Conservation (phyloP, 2,113 vertebrate species). For the Chunga burmeisteri region DNA sequence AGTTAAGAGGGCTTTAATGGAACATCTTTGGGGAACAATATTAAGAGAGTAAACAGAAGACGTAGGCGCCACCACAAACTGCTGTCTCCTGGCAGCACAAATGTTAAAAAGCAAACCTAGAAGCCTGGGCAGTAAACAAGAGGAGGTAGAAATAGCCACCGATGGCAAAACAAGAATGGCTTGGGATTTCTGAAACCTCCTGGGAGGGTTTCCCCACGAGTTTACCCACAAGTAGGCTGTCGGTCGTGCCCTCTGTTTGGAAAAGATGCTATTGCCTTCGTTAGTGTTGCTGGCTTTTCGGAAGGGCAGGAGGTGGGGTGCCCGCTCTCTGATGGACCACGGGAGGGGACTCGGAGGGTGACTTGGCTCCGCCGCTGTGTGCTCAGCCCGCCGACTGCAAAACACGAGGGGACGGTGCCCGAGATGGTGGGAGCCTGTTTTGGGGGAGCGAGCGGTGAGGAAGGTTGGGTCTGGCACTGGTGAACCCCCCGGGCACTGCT, state of each 20-base stretch:
- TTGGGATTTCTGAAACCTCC: neutral
- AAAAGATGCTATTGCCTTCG: neutral
- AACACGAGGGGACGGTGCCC: rapidly evolving
- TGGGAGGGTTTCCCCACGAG: neutral
- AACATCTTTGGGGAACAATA: neutral
- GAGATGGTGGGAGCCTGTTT: rapidly evolving
- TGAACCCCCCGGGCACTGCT: neutral
- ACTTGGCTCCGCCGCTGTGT: neutral
- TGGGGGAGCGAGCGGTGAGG: rapidly evolving
- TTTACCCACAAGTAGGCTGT: neutral
- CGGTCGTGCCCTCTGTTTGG: neutral
- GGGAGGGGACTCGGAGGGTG: rapidly evolving
- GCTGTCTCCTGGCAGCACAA: neutral
- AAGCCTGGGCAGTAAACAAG: neutral
- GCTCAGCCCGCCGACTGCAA: neutral
- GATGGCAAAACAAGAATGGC: neutral
- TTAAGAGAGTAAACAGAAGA: neutral
- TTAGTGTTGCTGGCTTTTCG: neutral
- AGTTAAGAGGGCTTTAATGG: conserved; percentile 1
- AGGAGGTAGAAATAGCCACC: neutral
- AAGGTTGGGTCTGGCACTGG: rapidly evolving
- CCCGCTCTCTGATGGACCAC: rapidly evolving
- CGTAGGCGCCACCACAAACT: neutral
- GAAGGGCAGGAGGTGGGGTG: neutral
- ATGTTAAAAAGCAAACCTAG: neutral